Evolutionary conservation across 2,797 vertebrate species (phyloP).

Genomic region (Echeneis naucrates): DNA sequence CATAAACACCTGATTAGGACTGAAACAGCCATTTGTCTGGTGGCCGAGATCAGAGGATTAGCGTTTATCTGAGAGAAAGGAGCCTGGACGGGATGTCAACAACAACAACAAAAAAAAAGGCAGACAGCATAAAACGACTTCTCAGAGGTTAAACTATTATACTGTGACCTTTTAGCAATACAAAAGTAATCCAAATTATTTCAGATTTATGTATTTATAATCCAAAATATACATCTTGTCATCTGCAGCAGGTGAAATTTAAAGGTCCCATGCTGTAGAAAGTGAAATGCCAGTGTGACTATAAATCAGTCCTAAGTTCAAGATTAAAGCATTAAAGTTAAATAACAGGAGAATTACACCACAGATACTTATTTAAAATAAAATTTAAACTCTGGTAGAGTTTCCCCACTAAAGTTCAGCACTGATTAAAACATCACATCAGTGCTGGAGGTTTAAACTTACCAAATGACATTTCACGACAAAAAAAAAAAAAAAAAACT

Average conservation of each 20-base stretch:
- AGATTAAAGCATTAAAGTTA: too few relatives aligned
- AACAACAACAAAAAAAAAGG: too few relatives aligned
- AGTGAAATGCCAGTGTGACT: too few relatives aligned
- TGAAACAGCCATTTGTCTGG: slow-evolving; percentile 18
- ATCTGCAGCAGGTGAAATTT: too few relatives aligned
- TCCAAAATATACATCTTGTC: too few relatives aligned
- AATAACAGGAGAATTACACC: too few relatives aligned
- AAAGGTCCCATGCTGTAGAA: too few relatives aligned
- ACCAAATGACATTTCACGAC: not conserved
- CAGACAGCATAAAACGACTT: not conserved
- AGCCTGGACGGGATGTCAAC: not conserved
- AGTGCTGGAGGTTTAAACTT: not conserved
- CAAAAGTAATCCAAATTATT: not conserved
- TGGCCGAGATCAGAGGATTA: slow-evolving; percentile 36
- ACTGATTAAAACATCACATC: not conserved
- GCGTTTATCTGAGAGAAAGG: slow-evolving; percentile 21
- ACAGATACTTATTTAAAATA: too few relatives aligned
- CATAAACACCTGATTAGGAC: slow-evolving; percentile 48
- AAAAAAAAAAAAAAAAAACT: not conserved
- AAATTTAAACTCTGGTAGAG: too few relatives aligned
- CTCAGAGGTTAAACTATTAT: not conserved
- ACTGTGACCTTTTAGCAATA: not conserved
- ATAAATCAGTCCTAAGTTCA: too few relatives aligned
- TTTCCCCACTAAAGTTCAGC: too few relatives aligned
- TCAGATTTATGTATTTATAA: not conserved